These are phyloP conservation scores for Hyphantria cunea DNA, from an alignment of 1,140 invertebrate species.

Conservation along the genomic window DNA sequence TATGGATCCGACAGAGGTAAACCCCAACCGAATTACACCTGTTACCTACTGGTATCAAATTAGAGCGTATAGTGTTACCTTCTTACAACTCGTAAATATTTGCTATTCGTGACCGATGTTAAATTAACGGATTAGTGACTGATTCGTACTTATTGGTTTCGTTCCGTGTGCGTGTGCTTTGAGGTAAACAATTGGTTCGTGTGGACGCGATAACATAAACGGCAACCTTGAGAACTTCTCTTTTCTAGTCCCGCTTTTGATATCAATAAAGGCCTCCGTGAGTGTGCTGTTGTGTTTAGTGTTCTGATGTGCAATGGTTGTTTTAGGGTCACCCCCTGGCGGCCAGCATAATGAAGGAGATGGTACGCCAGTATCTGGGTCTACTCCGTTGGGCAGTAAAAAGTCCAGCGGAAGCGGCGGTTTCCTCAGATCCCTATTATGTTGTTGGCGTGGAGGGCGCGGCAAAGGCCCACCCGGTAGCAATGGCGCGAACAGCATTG, in stretches of 20 bases:
- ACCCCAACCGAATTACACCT: constrained; percentile 82
- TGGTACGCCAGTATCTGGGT: constrained; percentile 73
- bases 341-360: constrained; percentile 77
- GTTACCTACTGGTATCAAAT: constrained; percentile 79
- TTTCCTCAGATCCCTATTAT: constrained; percentile 92
- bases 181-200: constrained; percentile 79
- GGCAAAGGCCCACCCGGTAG: constrained; percentile 76
- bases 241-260: constrained; percentile 44
- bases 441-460: constrained; percentile 89
- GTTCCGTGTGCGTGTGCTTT: constrained; percentile 48
- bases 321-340: constrained; percentile 70
- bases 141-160: constrained; percentile 44
- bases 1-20: constrained; percentile 96
- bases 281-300: constrained; percentile 33
- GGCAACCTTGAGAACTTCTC: constrained; percentile 77
- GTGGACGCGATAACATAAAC: constrained; percentile 69
- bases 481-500: constrained; percentile 76
- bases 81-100: constrained; percentile 59
- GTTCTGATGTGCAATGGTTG: constrained; percentile 54
- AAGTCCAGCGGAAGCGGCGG: constrained; percentile 83
- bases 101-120: constrained; percentile 51
- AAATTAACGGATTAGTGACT: constrained; percentile 49
- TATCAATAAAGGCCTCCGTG: constrained; percentile 43
- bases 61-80: constrained; percentile 79
- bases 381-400: constrained; percentile 68